phyloP scores from a whole-genome alignment of 2,797 vertebrate genomes.

The Danio choprae region DNA sequence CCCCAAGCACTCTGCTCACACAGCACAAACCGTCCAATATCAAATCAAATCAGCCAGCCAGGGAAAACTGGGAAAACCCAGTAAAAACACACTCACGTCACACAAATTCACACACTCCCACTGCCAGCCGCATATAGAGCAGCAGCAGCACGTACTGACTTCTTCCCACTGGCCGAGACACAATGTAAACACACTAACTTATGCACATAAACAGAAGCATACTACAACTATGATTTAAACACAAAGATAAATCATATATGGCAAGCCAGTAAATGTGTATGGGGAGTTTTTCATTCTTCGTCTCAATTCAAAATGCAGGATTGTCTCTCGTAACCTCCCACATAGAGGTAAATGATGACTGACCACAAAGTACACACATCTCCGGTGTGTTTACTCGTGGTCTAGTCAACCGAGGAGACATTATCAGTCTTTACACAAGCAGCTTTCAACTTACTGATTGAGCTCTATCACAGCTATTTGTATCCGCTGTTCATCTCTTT shows the following conservation, averaged over 20 bases:
- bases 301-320: constrained; percentile 51
- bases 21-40: constrained; percentile 49
- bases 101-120: constrained; percentile 26
- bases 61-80: constrained; percentile 59
- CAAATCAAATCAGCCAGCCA: constrained; percentile 56
- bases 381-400: constrained; percentile 41
- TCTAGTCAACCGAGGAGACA: constrained; percentile 52
- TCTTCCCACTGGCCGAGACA: not conserved
- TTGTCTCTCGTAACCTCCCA: constrained; percentile 32
- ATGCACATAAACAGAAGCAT: not conserved
- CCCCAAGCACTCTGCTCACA: constrained; percentile 45
- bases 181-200: not conserved
- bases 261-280: not conserved
- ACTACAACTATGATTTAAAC: not conserved
- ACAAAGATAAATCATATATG: not conserved
- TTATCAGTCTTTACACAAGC: constrained; percentile 58
- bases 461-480: constrained; percentile 32
- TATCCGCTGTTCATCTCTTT: constrained; percentile 28
- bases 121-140: constrained; percentile 15
- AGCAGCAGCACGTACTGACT: not conserved
- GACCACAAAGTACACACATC: constrained; percentile 43
- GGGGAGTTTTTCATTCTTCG: not conserved
- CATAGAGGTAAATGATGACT: constrained; percentile 23
- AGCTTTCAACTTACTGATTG: constrained; percentile 53
- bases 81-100: constrained; percentile 43